These are phyloP conservation scores for Linepithema humile DNA, from an alignment of 1,140 invertebrate genomes.

Conservation along the genomic window DNA sequence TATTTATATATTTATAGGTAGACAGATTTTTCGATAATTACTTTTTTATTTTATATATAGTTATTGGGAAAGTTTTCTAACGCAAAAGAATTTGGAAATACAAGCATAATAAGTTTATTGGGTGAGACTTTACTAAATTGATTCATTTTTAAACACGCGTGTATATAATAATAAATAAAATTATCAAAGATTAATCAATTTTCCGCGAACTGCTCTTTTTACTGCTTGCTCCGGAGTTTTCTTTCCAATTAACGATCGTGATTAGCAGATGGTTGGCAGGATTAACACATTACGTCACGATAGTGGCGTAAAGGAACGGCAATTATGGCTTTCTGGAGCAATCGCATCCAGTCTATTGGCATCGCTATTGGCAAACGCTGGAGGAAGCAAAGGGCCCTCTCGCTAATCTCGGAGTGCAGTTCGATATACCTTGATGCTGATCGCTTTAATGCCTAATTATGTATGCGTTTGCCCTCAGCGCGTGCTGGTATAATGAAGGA, in stretches of 20 bases:
- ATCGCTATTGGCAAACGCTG: not conserved
- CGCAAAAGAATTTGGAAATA: no score
- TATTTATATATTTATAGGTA: no score
- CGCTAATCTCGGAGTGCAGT: constrained; percentile 34
- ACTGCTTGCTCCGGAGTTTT: no score
- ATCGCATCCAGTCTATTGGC: constrained; percentile 15
- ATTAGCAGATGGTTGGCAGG: not conserved
- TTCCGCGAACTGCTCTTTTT: no score
- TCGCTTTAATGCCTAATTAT: constrained; percentile 64
- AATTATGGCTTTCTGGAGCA: constrained; percentile 35
- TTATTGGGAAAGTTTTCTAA: no score
- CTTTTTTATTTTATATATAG: no score
- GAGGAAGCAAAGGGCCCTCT: constrained; percentile 16
- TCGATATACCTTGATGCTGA: constrained; percentile 24
- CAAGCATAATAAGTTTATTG: no score
- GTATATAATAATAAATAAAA: no score
- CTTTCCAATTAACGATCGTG: not conserved
- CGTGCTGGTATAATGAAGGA: constrained; percentile 4
- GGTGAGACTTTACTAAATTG: no score
- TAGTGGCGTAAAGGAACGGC: constrained; percentile 2
- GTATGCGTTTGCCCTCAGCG: constrained; percentile 50
- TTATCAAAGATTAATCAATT: no score
- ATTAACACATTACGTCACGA: not conserved
- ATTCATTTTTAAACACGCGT: no score
- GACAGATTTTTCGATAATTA: no score